Evolutionary conservation across 53 echinoderm and acorn worm species (phyloP).

Genomic region (Crossaster papposus): DNA sequence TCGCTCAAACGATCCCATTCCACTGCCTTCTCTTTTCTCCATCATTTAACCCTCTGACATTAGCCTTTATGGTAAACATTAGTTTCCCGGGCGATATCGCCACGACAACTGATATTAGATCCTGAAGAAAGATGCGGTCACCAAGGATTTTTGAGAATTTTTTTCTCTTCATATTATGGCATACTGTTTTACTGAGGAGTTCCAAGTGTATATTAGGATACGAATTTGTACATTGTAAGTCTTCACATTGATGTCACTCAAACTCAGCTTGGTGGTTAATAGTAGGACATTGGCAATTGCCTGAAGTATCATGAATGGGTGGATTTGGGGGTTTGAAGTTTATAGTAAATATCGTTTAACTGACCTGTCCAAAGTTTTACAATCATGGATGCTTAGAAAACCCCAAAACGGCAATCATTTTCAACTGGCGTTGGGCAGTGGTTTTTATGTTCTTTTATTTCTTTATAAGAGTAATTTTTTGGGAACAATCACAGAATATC

Average conservation of each 20-base stretch:
- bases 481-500: no score
- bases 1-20: background rate
- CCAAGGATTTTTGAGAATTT: background rate
- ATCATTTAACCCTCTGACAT: conserved; percentile 13
- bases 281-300: no score
- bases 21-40: background rate
- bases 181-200: background rate
- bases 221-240: background rate
- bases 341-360: no score
- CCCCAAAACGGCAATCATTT: no score
- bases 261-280: no score
- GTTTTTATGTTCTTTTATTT: no score
- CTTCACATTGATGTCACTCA: background rate
- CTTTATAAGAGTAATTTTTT: no score
- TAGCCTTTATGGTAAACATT: background rate
- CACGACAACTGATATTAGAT: conserved; percentile 12
- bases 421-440: no score
- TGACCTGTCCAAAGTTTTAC: no score
- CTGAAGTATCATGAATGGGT: no score
- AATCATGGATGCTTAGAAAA: no score
- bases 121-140: conserved; percentile 5
- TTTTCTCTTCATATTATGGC: conserved; percentile 13
- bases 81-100: background rate
- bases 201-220: background rate
- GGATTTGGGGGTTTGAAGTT: no score